Evolutionary conservation across 2,113 vertebrate genomes (phyloP).

Genomic region (Tragelaphus scriptus): DNA sequence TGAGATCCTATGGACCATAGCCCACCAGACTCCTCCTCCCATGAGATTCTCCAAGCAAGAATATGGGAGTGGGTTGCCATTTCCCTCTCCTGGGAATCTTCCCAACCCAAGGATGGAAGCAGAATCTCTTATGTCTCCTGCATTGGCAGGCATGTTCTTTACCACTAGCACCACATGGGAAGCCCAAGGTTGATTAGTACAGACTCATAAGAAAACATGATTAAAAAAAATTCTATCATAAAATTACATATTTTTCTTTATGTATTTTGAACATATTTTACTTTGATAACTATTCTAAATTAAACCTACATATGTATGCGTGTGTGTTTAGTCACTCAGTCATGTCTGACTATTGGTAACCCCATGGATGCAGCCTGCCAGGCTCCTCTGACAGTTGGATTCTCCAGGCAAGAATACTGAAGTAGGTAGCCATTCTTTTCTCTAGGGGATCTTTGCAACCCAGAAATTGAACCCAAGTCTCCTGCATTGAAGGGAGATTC

Average conservation of each 20-base stretch:
- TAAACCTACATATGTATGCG: not conserved
- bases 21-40: not conserved
- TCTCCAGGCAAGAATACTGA: not conserved
- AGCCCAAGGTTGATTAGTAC: not conserved
- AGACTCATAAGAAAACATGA: not conserved
- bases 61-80: fast-evolving
- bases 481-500: not conserved
- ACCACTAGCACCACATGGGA: not conserved
- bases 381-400: not conserved
- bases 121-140: not conserved
- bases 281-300: not conserved
- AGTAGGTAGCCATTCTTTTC: not conserved
- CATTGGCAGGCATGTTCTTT: not conserved
- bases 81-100: not conserved
- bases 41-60: not conserved
- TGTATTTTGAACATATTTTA: not conserved
- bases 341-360: not conserved
- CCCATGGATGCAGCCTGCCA: not conserved
- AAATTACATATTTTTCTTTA: not conserved
- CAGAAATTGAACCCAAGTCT: not conserved
- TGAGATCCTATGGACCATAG: not conserved
- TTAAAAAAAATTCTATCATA: not conserved
- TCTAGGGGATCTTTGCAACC: not conserved
- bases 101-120: not conserved
- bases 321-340: not conserved